These are phyloP conservation scores for Acanthosoma haemorrhoidale DNA, from an alignment of 2,888 invertebrate genomes.

Conservation along the genomic window DNA sequence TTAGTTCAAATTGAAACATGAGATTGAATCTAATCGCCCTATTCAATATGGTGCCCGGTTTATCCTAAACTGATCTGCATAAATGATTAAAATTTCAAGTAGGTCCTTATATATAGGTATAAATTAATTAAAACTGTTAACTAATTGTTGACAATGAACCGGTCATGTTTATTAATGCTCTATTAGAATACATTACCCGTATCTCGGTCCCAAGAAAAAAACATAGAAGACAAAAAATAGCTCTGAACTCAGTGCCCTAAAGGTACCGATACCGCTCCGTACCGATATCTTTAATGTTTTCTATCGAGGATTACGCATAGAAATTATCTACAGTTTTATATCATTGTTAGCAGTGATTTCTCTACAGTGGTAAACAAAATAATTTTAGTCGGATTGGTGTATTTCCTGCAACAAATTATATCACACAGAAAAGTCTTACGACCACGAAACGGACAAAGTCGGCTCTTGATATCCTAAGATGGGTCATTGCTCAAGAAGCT, in stretches of 20 bases:
- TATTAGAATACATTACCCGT: constrained; percentile 15
- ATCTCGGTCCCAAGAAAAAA: neutral
- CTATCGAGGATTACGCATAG: too few species aligned
- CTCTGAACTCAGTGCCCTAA: neutral
- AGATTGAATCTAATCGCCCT: constrained; percentile 10
- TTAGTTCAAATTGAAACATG: neutral
- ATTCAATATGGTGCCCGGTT: too few species aligned
- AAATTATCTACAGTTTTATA: too few species aligned
- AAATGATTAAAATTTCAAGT: neutral
- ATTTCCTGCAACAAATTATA: too few species aligned
- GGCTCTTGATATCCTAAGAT: too few species aligned
- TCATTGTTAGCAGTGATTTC: too few species aligned
- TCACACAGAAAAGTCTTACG: too few species aligned
- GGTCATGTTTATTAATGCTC: constrained; percentile 18
- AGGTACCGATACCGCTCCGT: neutral
- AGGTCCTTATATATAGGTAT: neutral
- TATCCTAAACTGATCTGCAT: constrained; percentile 13
- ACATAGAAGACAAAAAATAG: neutral
- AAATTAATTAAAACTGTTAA: constrained; percentile 8
- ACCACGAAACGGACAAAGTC: too few species aligned
- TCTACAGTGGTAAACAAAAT: too few species aligned
- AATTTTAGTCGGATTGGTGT: too few species aligned
- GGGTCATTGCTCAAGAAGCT: too few species aligned
- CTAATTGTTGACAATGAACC: constrained; percentile 13
- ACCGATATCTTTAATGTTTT: too few species aligned